Conservation (phyloP, 2,888 invertebrate species). For the Cephus rjabovi region DNA sequence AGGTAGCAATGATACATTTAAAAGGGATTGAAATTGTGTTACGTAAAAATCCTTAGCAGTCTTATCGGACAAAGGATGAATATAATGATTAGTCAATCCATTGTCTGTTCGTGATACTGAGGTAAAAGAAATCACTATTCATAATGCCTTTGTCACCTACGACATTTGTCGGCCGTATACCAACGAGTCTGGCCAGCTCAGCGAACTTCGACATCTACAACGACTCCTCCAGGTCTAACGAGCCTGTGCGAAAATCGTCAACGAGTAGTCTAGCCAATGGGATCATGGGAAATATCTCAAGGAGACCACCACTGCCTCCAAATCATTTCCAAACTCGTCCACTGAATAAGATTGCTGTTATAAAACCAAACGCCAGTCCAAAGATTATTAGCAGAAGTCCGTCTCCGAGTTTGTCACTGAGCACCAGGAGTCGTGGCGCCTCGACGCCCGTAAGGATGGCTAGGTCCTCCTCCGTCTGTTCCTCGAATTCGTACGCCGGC, state of each 20-base stretch:
- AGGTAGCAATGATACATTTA: background rate
- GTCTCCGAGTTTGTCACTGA: slow-evolving; percentile 35
- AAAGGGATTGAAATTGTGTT: background rate
- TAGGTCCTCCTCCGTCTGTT: slow-evolving; percentile 67
- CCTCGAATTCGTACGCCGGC: slow-evolving; percentile 58
- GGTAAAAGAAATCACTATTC: background rate
- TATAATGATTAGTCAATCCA: background rate
- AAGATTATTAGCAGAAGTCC: slow-evolving; percentile 40
- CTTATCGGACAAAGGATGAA: background rate
- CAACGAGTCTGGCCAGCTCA: slow-evolving; percentile 20
- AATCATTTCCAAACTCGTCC: slow-evolving; percentile 37
- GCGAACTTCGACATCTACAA: slow-evolving; percentile 6
- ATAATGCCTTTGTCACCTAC: slow-evolving; percentile 51
- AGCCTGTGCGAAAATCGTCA: slow-evolving; percentile 11
- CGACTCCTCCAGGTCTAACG: background rate
- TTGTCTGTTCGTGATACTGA: background rate
- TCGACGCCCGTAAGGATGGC: slow-evolving; percentile 66
- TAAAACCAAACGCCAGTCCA: slow-evolving; percentile 31
- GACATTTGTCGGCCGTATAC: slow-evolving; percentile 36
- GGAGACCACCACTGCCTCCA: slow-evolving; percentile 40
- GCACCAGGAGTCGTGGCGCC: slow-evolving; percentile 26
- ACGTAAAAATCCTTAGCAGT: slow-evolving; percentile 10
- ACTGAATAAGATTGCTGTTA: slow-evolving; percentile 34
- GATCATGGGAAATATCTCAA: slow-evolving; percentile 20
- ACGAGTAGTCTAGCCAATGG: slow-evolving; percentile 15